phyloP scores from a whole-genome alignment of 2,797 vertebrate species.

The Rhinophrynus dorsalis region DNA sequence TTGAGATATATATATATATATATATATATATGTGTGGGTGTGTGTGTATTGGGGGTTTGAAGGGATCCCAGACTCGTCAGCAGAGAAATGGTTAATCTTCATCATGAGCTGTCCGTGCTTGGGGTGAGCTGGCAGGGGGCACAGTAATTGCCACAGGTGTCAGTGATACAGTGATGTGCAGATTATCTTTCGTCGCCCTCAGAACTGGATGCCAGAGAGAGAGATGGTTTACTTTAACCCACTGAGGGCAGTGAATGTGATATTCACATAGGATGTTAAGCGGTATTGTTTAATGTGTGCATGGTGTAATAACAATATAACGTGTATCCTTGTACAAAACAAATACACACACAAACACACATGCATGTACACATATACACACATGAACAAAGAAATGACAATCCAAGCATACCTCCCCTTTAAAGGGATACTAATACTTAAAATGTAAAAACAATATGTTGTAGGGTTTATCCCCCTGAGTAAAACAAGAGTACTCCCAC shows the following conservation, averaged over 20 bases:
- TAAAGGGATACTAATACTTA: too few relatives aligned
- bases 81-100: slow-evolving; percentile 23
- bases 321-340: too few relatives aligned
- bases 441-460: too few relatives aligned
- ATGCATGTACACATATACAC: too few relatives aligned
- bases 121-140: slow-evolving; percentile 38
- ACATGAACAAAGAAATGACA: slow-evolving; percentile 5
- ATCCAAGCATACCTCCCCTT: too few relatives aligned
- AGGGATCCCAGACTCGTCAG: too few relatives aligned
- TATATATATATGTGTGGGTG: too few relatives aligned
- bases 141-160: slow-evolving; percentile 43
- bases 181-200: slow-evolving; percentile 21
- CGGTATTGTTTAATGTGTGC: slow-evolving; percentile 7
- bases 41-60: too few relatives aligned
- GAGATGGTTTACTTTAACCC: slow-evolving; percentile 26
- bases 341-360: too few relatives aligned
- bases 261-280: not conserved
- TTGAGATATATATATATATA: too few relatives aligned
- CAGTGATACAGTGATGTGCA: slow-evolving; percentile 30
- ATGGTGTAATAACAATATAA: slow-evolving; percentile 13
- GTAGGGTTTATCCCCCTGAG: too few relatives aligned
- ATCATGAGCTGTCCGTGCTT: slow-evolving; percentile 9
- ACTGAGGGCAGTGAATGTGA: slow-evolving; percentile 10
- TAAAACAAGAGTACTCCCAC: too few relatives aligned
- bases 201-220: slow-evolving; percentile 13